Evolutionary conservation across 2,113 vertebrate genomes (phyloP).

Genomic region (Hippocampus abdominalis): DNA sequence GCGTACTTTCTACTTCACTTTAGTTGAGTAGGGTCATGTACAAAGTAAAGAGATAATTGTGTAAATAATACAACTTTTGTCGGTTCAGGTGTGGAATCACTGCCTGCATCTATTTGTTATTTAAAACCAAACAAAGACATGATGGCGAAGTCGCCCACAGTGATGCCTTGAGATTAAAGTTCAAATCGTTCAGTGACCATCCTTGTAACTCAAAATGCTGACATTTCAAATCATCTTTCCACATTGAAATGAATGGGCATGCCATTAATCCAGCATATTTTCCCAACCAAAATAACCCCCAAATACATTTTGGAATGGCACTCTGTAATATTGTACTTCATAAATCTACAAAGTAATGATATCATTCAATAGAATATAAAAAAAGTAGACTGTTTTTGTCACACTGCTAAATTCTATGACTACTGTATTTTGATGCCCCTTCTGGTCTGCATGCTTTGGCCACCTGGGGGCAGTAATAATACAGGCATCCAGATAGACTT

Average conservation of each 20-base stretch:
- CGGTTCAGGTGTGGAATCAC: neutral
- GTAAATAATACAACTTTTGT: neutral
- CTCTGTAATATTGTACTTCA: neutral
- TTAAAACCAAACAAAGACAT: neutral
- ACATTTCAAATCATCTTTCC: neutral
- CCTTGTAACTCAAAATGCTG: neutral
- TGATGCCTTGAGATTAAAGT: neutral
- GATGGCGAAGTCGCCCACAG: neutral
- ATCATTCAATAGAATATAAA: neutral
- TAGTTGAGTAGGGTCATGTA: neutral
- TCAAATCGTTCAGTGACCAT: neutral
- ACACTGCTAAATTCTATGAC: neutral
- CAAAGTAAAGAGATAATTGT: slow-evolving; percentile 6
- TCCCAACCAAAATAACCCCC: neutral
- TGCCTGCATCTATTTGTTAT: neutral
- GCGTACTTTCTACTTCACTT: neutral
- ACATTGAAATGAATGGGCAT: neutral
- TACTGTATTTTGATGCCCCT: neutral
- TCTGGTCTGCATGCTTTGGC: neutral
- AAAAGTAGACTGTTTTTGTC: neutral
- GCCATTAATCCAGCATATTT: neutral
- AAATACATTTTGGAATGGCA: neutral
- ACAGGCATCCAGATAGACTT: neutral
- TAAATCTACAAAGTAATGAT: neutral
- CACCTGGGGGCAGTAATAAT: neutral